Percentiles rank a stretch among this genome's conserved stretches.
phyloP scores from a whole-genome alignment of 53 echinoderm and acorn worm species.

The Paelopatides confundens region DNA sequence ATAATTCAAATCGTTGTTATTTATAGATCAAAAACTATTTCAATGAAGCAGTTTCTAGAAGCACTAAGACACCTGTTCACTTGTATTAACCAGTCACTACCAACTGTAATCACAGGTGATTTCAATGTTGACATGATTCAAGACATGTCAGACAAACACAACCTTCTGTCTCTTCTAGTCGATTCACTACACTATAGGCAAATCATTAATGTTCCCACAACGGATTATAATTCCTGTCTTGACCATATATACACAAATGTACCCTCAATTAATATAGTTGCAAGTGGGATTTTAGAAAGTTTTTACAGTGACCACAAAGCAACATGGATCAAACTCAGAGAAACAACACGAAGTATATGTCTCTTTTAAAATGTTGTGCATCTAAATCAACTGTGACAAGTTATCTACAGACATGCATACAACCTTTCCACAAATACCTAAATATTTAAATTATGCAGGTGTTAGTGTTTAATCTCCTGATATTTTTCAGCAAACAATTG shows the following conservation, averaged over 20 bases:
- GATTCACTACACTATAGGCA: background rate
- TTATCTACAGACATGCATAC: too few relatives aligned
- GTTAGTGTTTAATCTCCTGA: too few relatives aligned
- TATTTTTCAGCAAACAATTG: too few relatives aligned
- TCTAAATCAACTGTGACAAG: too few relatives aligned
- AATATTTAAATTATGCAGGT: too few relatives aligned
- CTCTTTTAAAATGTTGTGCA: too few relatives aligned
- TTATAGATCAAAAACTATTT: background rate
- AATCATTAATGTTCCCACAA: background rate
- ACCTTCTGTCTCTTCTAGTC: background rate
- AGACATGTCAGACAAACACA: background rate
- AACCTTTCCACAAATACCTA: too few relatives aligned
- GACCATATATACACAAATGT: constrained; percentile 37
- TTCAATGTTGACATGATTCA: constrained; percentile 44
- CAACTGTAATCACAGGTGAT: constrained; percentile 18
- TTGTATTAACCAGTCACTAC: background rate
- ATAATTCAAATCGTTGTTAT: background rate
- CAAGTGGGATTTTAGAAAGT: constrained; percentile 19
- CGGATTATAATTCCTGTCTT: constrained; percentile 34
- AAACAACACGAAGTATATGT: too few relatives aligned
- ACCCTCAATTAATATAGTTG: background rate
- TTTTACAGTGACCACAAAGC: background rate
- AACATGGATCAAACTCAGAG: too few relatives aligned
- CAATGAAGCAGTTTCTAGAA: background rate
- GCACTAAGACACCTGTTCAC: background rate